Conservation (phyloP, 2,797 vertebrate species). For the Sylvilagus floridanus region DNA sequence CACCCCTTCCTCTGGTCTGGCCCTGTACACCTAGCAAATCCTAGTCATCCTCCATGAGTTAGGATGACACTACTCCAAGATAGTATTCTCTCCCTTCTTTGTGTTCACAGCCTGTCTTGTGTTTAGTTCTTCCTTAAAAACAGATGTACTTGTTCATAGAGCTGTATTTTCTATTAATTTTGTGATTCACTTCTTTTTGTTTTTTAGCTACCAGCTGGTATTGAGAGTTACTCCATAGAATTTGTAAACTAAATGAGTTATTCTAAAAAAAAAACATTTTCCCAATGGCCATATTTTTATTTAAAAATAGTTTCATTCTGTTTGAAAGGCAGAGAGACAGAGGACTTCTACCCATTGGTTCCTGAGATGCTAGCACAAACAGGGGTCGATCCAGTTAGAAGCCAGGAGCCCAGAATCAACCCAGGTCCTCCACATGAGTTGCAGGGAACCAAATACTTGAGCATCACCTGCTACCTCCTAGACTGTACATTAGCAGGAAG, state of each 20-base stretch:
- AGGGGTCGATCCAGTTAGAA: no score
- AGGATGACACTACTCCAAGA: neutral
- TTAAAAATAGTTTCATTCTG: no score
- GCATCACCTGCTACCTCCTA: no score
- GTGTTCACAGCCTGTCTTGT: neutral
- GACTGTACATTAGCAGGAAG: no score
- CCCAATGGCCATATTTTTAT: neutral
- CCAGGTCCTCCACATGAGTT: no score
- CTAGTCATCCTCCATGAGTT: neutral
- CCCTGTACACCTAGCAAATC: neutral
- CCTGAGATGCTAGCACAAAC: no score
- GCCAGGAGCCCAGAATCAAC: no score
- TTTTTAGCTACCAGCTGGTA: neutral
- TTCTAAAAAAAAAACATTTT: neutral
- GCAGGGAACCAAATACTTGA: no score
- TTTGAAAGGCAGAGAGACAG: no score
- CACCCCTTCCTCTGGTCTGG: rapidly evolving
- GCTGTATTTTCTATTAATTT: neutral
- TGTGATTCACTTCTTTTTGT: neutral
- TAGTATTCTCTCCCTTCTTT: neutral
- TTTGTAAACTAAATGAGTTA: neutral
- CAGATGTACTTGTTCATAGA: neutral
- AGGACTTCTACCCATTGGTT: no score
- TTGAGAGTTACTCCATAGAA: neutral
- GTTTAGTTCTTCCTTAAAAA: neutral